Conservation (phyloP, 2,888 invertebrate species). For the Agrochola macilenta region DNA sequence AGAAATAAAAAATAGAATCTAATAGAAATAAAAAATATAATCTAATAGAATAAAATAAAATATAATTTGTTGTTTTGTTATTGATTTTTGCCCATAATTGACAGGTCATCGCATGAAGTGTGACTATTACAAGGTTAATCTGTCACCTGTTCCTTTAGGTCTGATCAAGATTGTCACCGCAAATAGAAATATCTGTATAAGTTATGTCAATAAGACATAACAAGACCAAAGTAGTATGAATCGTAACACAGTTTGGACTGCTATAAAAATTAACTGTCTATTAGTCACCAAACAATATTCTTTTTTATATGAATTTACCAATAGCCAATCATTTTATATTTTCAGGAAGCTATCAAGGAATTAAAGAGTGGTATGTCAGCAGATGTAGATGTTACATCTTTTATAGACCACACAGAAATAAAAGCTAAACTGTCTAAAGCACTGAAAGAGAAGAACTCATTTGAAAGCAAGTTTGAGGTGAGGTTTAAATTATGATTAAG, state of each 20-base stretch:
- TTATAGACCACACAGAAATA: slow-evolving; percentile 86
- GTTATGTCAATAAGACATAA: not conserved
- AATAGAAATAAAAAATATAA: too few species aligned
- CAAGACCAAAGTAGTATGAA: not conserved
- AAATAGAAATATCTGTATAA: not conserved
- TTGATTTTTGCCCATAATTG: not conserved
- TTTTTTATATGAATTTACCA: not conserved
- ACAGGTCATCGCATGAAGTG: too few species aligned
- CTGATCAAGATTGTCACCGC: not conserved
- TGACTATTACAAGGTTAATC: not conserved
- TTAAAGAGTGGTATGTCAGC: slow-evolving; percentile 78
- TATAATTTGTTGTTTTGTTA: not conserved
- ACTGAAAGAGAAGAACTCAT: slow-evolving; percentile 81
- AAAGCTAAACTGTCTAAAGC: slow-evolving; percentile 87
- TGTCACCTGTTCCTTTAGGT: not conserved
- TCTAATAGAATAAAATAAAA: too few species aligned
- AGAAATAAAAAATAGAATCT: too few species aligned
- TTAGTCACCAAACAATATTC: not conserved
- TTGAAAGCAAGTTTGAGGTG: slow-evolving; percentile 85
- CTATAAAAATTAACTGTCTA: not conserved
- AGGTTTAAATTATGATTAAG: slow-evolving; percentile 30
- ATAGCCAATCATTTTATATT: slow-evolving; percentile 35
- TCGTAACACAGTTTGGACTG: not conserved
- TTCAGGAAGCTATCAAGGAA: slow-evolving; percentile 85
- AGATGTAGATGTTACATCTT: slow-evolving; percentile 80